A percentile compares a stretch with the other conserved stretches of the same genome.
phyloP scores from a whole-genome alignment of 2,797 vertebrate species.

The Taenioides sp. region DNA sequence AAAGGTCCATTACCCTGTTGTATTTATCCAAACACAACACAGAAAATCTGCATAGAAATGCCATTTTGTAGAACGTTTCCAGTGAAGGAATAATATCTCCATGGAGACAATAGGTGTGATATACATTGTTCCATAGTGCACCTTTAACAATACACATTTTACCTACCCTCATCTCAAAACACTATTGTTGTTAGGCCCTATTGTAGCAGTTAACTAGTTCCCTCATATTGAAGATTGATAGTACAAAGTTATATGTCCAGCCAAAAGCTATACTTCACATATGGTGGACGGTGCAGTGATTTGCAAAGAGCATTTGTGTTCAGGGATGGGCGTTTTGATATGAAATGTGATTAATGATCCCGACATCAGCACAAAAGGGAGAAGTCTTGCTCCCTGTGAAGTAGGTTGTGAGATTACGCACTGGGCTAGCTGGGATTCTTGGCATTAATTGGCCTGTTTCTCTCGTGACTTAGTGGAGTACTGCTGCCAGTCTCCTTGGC shows the following conservation, averaged over 20 bases:
- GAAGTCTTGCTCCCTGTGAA: constrained; percentile 33
- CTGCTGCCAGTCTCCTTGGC: constrained; percentile 58
- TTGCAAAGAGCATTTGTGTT: constrained; percentile 43
- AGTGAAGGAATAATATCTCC: no score
- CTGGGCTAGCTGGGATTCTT: constrained; percentile 51
- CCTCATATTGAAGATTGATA: constrained; percentile 15
- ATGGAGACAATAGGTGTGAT: no score
- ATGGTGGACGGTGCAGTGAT: constrained; percentile 36
- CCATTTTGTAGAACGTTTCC: no score
- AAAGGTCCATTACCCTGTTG: not conserved
- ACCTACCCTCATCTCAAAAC: not conserved
- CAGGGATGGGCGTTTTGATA: constrained; percentile 55
- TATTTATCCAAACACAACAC: not conserved
- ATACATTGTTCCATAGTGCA: no score
- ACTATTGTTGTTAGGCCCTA: not conserved
- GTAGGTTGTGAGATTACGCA: constrained; percentile 64
- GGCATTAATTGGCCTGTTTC: constrained; percentile 66
- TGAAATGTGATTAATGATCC: constrained; percentile 70
- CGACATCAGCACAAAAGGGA: constrained; percentile 43
- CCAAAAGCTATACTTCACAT: constrained; percentile 33
- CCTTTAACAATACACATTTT: not conserved
- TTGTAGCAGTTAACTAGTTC: not conserved
- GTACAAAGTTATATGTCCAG: constrained; percentile 25
- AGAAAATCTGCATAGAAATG: not conserved
- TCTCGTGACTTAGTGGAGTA: constrained; percentile 55